Conservation (phyloP, 2,113 vertebrate genomes). For the Oceanodroma tethys region DNA sequence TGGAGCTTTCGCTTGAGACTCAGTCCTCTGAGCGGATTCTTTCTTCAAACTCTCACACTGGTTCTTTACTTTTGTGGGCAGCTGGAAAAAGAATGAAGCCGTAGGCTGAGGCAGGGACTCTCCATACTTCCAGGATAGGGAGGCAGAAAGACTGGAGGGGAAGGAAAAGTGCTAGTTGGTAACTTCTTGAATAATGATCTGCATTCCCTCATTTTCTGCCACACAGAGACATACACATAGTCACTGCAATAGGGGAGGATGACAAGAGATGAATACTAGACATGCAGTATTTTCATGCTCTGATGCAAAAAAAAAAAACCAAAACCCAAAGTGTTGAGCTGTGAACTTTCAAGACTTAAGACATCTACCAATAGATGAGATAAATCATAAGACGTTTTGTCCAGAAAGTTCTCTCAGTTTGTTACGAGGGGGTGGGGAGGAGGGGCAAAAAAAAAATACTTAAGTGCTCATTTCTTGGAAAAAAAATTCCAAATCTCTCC, state of each 20-base stretch:
- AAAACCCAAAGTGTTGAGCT: not conserved
- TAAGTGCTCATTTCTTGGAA: not conserved
- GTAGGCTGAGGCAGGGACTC: constrained; percentile 65
- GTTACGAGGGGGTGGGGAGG: not conserved
- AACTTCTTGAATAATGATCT: constrained; percentile 47
- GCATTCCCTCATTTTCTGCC: constrained; percentile 56
- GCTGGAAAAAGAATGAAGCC: constrained; percentile 71
- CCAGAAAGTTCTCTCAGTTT: constrained; percentile 46
- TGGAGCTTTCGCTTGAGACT: constrained; percentile 64
- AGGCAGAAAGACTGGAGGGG: constrained; percentile 68
- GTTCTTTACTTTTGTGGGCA: constrained; percentile 66
- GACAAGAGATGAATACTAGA: constrained; percentile 53
- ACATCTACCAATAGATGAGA: constrained; percentile 24
- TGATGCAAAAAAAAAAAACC: constrained; percentile 6
- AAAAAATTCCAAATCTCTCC: not conserved
- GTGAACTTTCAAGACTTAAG: constrained; percentile 57
- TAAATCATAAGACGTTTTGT: constrained; percentile 19
- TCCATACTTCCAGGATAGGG: constrained; percentile 63
- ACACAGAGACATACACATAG: constrained; percentile 62
- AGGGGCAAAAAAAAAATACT: not conserved
- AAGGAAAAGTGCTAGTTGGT: constrained; percentile 68
- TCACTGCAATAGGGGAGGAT: constrained; percentile 52
- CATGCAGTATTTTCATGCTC: constrained; percentile 62
- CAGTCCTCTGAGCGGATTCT: constrained; percentile 61
- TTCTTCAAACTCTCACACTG: constrained; percentile 61